Base-by-base conservation (phyloP, 2,888 invertebrate genomes). In the Rhopalosiphum nymphaeae region DNA sequence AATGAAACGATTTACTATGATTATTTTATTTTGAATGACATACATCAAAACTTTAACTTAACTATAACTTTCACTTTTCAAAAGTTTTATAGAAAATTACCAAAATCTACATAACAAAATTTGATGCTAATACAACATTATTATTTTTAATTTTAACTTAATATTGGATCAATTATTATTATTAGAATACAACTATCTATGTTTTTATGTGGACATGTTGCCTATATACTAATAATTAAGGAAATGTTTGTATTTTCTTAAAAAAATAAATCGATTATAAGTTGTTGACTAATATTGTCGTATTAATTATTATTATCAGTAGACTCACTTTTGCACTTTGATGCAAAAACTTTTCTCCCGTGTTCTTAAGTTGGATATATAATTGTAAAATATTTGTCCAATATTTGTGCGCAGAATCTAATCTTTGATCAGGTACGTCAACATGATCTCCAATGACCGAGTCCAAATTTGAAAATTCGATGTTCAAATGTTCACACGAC, bases 401-500 rank as follows among this genome's bases (percentile, higher is more conserved):
- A 95, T 97, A 97, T 95, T 97, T 97, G 95, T 97, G 97, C 87
- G 96, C 96, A 95, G 95, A 95, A 44, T 91, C 94, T 36, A 91
- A 56, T 44, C 53, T 86, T 88, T 94, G 67, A 78, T 95, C 94
- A 3, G 94, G 46, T 36, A 95, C 95, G 53, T 96, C 96, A 36
- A 96, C 96, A 13, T n/a, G 53, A 94, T 96, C 96, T 90, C 97
- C 96, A 25, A 96, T 95, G 78, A 96, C 96, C 9, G 96, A 96
- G 95, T 98, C 97, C 91, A 98, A 95, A 93, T 96, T 96, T 95
- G 97, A 97, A 96, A 98, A 96, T 95, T 97, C 97, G 94, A 96
- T 96, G 94, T 97, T 96, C 91, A 98, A 96, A 95, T 97, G 96
- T 94, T 97, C 97, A 46, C 97, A 97, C 95, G 97, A 97, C 95